These are phyloP conservation scores for Eriocheir sinensis DNA, from an alignment of 1,140 invertebrate genomes.

Conservation along the genomic window DNA sequence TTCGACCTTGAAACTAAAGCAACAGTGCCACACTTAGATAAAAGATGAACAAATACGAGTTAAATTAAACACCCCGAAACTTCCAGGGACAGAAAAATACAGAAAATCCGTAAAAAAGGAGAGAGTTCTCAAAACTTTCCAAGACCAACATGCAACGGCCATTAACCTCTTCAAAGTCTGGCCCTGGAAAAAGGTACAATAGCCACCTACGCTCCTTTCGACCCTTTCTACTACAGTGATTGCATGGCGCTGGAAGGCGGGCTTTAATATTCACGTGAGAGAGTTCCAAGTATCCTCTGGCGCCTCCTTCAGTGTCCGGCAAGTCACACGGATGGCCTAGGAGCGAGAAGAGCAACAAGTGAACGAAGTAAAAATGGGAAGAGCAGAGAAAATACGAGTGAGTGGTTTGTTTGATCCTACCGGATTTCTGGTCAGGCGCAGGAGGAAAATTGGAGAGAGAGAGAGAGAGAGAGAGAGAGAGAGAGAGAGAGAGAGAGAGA, in stretches of 20 bases:
- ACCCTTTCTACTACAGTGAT: background rate
- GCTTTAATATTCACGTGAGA: too few relatives aligned
- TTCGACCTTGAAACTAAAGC: too few relatives aligned
- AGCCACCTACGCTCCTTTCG: background rate
- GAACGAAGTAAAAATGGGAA: background rate
- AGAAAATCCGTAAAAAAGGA: background rate
- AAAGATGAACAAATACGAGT: too few relatives aligned
- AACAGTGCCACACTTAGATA: too few relatives aligned
- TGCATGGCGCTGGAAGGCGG: background rate
- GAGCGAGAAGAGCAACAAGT: background rate
- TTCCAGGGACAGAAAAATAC: background rate
- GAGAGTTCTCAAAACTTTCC: background rate
- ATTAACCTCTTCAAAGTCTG: background rate
- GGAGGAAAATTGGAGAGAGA: background rate
- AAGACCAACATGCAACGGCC: background rate
- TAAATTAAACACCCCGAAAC: too few relatives aligned
- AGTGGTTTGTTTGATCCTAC: slow-evolving; percentile 1
- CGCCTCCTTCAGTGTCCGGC: background rate
- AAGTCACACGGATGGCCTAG: background rate
- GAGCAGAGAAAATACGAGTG: background rate
- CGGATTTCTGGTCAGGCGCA: background rate
- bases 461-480: slow-evolving; percentile 10
- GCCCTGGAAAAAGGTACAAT: background rate
- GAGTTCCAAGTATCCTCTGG: background rate
- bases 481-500: background rate